Base-by-base conservation (phyloP, 2,113 vertebrate genomes). In the Hiodon tergisus region DNA sequence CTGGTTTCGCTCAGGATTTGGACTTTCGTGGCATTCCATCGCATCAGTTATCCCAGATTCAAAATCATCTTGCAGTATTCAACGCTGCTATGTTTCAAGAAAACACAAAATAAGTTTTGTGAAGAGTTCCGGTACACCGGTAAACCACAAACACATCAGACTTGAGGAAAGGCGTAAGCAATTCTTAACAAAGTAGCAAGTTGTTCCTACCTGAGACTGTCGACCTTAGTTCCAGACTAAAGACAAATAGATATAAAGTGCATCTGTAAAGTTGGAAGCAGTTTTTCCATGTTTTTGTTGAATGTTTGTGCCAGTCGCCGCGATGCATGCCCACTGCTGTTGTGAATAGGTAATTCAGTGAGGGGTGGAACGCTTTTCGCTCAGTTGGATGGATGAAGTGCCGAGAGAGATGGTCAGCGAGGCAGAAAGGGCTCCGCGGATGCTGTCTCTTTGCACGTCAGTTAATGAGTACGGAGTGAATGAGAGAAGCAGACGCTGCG, bases 1-100 rank as follows among this genome's bases (percentile, higher is more conserved):
- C 94, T 95, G 93, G 86, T 93, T 94, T 90, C 88, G 93, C 93
- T 94, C 92, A 93, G 82, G 69, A 75, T 85, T 88, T 82, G 89
- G 87, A 90, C 85, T 87, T 86, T 87, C 85, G 88, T 89, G 89
- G 89, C 89, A 89, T 84, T 87, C 86, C 86, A 63, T 75, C 7
- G 76, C 82, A 82, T 71, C 79, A 48, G 70, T 48, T 71, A 83
- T 62, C 53, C 77, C 73, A 69, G 13, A 70, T 74, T 78, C 74
- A 50, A 73, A 73, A 73, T 47, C 72, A 31, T 54, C 67, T 10
- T 57, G 31, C 72, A 63, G 65, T 63, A 13, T n/a, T 58, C 52
- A 4, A 31, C 61, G 50, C 76, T 72, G 59, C 4, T 77, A 74
- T 67, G 77, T 78, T 81, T 77, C 76, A 57, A 73, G 10, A 55